Conservation (phyloP, 35 echinoderm and acorn worm genomes). For the Patiria miniata region DNA sequence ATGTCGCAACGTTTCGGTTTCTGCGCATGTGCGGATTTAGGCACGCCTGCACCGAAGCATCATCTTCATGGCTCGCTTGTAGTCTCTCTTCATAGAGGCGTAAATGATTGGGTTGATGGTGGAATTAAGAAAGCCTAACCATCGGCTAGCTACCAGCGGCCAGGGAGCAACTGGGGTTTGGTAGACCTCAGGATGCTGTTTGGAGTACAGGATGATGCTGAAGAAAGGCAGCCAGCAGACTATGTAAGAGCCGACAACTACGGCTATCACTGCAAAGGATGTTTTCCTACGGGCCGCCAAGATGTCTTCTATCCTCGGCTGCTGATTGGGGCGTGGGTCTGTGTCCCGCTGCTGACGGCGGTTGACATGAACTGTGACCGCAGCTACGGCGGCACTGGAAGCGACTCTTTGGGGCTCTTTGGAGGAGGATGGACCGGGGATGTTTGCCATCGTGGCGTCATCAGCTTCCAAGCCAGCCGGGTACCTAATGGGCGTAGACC, state of each 20-base stretch:
- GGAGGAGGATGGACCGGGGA: no score
- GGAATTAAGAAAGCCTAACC: neutral
- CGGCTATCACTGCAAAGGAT: neutral
- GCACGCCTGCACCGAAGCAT: neutral
- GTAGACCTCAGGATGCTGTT: neutral
- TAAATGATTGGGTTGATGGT: constrained; percentile 5
- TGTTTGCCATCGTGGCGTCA: no score
- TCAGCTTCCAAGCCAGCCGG: no score
- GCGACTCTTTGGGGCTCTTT: no score
- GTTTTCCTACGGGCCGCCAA: neutral
- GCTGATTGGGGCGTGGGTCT: no score
- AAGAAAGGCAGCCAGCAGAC: neutral
- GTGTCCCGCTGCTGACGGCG: no score
- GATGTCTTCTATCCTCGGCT: neutral
- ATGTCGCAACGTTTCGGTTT: no score
- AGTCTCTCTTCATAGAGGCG: neutral
- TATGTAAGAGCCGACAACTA: neutral
- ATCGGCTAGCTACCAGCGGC: neutral
- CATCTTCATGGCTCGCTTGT: neutral
- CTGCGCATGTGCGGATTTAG: neutral
- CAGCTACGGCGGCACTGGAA: no score
- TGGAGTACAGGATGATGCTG: neutral
- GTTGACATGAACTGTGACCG: no score
- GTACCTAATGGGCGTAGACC: no score
- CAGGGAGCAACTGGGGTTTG: neutral